These are phyloP conservation scores for Lutraria lutraria DNA, from an alignment of 2,888 invertebrate species.

Conservation along the genomic window DNA sequence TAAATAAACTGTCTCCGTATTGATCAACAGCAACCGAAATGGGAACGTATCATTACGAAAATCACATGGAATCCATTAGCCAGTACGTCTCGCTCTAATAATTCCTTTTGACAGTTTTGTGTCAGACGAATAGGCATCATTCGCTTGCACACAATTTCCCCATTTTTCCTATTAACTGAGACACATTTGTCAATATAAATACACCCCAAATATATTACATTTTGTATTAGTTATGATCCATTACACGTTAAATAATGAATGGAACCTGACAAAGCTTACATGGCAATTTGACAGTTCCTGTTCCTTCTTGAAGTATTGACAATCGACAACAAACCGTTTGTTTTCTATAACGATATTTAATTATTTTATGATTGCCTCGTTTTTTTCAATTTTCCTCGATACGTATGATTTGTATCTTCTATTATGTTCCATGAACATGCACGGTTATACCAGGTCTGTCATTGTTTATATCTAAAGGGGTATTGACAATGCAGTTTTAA, in stretches of 20 bases:
- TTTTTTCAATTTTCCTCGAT: too few species aligned
- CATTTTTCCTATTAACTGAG: background rate
- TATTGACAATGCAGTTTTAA: too few species aligned
- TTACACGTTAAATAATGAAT: constrained; percentile 17
- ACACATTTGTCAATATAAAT: constrained; percentile 21
- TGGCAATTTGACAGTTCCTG: background rate
- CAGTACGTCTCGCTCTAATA: background rate
- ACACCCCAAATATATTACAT: background rate
- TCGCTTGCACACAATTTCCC: background rate
- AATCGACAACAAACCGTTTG: too few species aligned
- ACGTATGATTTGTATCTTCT: too few species aligned
- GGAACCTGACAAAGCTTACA: background rate
- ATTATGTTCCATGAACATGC: too few species aligned
- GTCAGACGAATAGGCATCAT: background rate
- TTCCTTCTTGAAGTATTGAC: background rate
- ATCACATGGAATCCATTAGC: background rate
- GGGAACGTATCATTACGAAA: background rate
- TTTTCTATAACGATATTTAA: too few species aligned
- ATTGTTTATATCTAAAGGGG: too few species aligned
- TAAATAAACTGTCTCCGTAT: too few species aligned
- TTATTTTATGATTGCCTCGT: too few species aligned
- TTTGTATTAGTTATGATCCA: background rate
- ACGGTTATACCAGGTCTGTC: too few species aligned
- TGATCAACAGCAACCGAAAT: too few species aligned
- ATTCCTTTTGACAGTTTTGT: constrained; percentile 7